A percentile compares a stretch with the other conserved stretches of the same genome.
Evolutionary conservation across 2,888 invertebrate genomes (phyloP).

Genomic region (Macrophya alboannulata): DNA sequence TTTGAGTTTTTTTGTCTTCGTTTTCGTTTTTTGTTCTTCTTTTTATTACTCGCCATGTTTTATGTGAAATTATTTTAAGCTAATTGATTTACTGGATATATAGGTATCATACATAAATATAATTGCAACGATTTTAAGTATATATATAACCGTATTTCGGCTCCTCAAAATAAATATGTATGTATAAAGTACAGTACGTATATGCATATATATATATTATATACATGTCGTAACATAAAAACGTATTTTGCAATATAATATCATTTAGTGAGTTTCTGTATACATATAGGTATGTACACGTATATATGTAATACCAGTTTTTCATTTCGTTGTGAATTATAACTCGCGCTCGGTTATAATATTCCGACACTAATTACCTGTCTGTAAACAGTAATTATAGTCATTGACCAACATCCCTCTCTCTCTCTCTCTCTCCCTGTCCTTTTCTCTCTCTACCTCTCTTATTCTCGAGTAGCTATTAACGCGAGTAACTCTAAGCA

Average conservation of each 20-base stretch:
- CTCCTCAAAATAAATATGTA: too few species aligned
- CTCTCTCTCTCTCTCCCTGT: neutral
- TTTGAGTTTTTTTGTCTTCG: too few species aligned
- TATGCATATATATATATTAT: too few species aligned
- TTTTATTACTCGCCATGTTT: too few species aligned
- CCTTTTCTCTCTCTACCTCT: neutral
- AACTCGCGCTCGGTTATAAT: neutral
- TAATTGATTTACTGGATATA: too few species aligned
- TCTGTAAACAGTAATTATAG: conserved; percentile 9
- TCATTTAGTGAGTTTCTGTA: neutral
- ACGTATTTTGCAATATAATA: neutral
- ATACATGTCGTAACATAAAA: neutral
- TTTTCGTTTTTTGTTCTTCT: too few species aligned
- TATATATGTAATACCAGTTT: neutral
- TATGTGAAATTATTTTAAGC: too few species aligned
- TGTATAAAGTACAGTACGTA: too few species aligned
- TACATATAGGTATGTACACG: neutral
- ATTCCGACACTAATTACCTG: conserved; percentile 5
- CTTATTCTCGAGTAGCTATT: neutral
- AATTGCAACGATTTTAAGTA: too few species aligned
- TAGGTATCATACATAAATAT: too few species aligned
- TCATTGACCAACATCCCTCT: conserved; percentile 1
- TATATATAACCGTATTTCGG: too few species aligned
- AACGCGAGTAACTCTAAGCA: conserved; percentile 6
- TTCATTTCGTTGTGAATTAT: conserved; percentile 4